A percentile compares a stretch with the other conserved stretches of the same genome.
phyloP scores from a whole-genome alignment of 2,888 invertebrate species.

The Linnaemya vulpina region DNA sequence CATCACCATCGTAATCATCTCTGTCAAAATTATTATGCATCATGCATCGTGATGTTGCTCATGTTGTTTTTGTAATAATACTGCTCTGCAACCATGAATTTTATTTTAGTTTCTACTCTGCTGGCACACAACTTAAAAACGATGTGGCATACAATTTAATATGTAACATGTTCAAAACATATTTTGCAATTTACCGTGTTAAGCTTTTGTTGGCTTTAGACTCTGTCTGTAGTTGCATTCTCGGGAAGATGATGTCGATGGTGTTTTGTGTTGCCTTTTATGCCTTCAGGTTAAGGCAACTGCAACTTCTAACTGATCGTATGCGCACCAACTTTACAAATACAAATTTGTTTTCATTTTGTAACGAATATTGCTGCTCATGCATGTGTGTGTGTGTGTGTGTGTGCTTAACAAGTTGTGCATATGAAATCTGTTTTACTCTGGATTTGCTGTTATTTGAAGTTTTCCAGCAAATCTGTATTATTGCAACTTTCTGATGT shows the following conservation, averaged over 20 bases:
- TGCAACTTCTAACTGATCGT: conserved; percentile 13
- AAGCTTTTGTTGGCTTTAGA: conserved; percentile 45
- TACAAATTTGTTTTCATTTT: conserved; percentile 39
- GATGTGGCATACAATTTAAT: conserved; percentile 42
- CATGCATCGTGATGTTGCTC: conserved; percentile 60
- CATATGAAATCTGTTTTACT: conserved; percentile 47
- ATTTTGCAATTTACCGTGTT: conserved; percentile 67
- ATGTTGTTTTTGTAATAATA: conserved; percentile 28
- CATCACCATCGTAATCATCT: conserved; percentile 1
- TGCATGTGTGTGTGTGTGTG: conserved; percentile 20
- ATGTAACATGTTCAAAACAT: conserved; percentile 58
- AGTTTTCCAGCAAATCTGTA: conserved; percentile 54
- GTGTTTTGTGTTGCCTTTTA: conserved; percentile 31
- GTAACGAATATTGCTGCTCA: background rate
- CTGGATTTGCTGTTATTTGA: conserved; percentile 32
- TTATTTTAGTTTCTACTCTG: conserved; percentile 21
- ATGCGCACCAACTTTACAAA: conserved; percentile 30
- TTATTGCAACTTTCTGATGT: conserved; percentile 57
- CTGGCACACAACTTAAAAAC: conserved; percentile 3
- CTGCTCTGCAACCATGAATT: conserved; percentile 26
- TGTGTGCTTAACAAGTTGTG: conserved; percentile 22
- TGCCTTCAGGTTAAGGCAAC: conserved; percentile 54
- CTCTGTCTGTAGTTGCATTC: background rate
- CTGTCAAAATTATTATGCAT: conserved; percentile 69
- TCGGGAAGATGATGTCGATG: conserved; percentile 11